These are phyloP conservation scores for Alosa alosa DNA, from an alignment of 2,113 vertebrate species.

Conservation along the genomic window DNA sequence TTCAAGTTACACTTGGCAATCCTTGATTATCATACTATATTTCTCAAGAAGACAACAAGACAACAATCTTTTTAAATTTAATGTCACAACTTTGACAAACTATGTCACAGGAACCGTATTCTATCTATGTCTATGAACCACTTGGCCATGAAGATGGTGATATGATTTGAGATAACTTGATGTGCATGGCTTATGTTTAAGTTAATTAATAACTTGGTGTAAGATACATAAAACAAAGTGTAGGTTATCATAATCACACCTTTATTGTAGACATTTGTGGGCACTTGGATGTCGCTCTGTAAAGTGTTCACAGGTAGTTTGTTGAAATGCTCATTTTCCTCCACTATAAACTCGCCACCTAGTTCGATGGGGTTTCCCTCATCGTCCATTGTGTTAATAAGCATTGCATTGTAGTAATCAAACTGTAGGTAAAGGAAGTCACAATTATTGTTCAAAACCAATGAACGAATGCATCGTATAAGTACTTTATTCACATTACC, in stretches of 20 bases:
- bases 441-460: background rate
- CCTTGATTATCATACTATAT: no score
- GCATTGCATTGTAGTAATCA: slow-evolving; percentile 90
- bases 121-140: background rate
- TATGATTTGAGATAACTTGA: background rate
- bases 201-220: no score
- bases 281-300: slow-evolving; percentile 88
- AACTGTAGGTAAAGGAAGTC: slow-evolving; percentile 69
- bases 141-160: background rate
- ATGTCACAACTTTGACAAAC: no score
- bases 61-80: no score
- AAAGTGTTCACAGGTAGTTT: slow-evolving; percentile 87
- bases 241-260: slow-evolving; percentile 64
- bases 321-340: slow-evolving; percentile 92
- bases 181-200: no score
- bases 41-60: no score
- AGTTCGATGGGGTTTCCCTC: slow-evolving; percentile 82
- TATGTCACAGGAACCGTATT: background rate
- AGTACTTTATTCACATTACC: background rate
- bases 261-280: slow-evolving; percentile 97
- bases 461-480: background rate
- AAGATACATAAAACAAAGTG: no score
- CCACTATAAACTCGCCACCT: slow-evolving; percentile 85
- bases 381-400: slow-evolving; percentile 85
- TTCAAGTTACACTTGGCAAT: background rate